These are phyloP conservation scores for Quiscalus mexicanus DNA, from an alignment of 2,113 vertebrate species.

Conservation along the genomic window DNA sequence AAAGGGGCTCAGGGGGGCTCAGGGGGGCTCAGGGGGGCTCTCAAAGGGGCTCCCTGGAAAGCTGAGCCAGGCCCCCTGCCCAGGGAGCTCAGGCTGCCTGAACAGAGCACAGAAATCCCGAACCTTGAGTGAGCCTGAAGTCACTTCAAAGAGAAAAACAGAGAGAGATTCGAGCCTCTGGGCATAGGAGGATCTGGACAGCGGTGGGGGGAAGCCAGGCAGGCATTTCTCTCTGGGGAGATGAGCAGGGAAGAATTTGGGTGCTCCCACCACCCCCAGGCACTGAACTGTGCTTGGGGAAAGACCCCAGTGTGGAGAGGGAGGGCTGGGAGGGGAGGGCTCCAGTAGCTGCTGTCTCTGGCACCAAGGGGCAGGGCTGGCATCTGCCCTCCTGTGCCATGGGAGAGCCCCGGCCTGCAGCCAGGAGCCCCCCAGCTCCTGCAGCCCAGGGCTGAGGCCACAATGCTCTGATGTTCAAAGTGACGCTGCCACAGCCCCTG, in stretches of 20 bases:
- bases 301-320: background rate
- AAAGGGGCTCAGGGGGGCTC: background rate
- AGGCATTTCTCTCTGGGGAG: background rate
- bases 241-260: background rate
- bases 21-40: too few species aligned
- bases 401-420: background rate
- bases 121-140: background rate
- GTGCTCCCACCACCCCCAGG: background rate
- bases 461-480: accelerated
- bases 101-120: background rate
- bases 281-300: too few species aligned
- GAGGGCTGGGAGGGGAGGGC: too few species aligned
- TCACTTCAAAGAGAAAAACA: background rate
- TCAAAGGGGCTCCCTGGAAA: background rate
- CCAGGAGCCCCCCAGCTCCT: background rate
- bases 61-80: background rate
- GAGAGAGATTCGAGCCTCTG: background rate
- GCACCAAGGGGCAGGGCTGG: accelerated
- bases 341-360: accelerated
- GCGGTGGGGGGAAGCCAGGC: accelerated
- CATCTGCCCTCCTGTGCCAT: background rate
- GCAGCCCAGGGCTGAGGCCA: background rate
- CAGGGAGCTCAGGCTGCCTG: background rate
- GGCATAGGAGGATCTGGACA: background rate
- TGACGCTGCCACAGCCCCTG: accelerated